Conservation (phyloP, 53 echinoderm and acorn worm genomes). For the Actinopyga echinites region DNA sequence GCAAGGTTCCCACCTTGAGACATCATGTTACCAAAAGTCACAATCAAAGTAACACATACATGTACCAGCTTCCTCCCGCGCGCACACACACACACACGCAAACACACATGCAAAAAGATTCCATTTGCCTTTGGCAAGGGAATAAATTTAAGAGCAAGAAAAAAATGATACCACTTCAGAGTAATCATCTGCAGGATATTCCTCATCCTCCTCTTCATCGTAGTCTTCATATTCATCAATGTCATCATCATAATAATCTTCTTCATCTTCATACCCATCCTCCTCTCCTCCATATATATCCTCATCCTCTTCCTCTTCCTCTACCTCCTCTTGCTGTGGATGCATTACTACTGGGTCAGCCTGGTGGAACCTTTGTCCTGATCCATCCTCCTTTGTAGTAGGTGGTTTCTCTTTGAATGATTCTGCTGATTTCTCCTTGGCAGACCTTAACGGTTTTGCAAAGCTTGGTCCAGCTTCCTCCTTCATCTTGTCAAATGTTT, state of each 20-base stretch:
- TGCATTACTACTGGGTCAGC: background rate
- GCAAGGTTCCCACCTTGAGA: too few species aligned
- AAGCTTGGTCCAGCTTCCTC: background rate
- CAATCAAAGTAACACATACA: too few species aligned
- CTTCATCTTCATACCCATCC: background rate
- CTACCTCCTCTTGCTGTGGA: background rate
- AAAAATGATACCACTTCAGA: too few species aligned
- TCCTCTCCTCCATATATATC: background rate
- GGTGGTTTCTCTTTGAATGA: background rate
- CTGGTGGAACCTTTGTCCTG: background rate
- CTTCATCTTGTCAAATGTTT: slow-evolving; percentile 68
- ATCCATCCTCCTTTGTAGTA: background rate
- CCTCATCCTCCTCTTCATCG: too few species aligned
- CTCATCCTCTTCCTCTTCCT: slow-evolving; percentile 18
- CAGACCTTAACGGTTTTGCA: background rate
- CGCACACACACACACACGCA: too few species aligned
- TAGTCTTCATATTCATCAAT: slow-evolving; percentile 43
- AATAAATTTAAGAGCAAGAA: too few species aligned
- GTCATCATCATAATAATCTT: slow-evolving; percentile 47
- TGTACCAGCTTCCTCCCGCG: too few species aligned
- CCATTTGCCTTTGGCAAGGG: too few species aligned
- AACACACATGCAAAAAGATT: too few species aligned
- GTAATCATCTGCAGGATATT: too few species aligned
- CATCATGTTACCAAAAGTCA: too few species aligned
- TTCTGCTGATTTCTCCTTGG: slow-evolving; percentile 9